Conservation (phyloP, 2,113 vertebrate species). For the Carettochelys insculpta region DNA sequence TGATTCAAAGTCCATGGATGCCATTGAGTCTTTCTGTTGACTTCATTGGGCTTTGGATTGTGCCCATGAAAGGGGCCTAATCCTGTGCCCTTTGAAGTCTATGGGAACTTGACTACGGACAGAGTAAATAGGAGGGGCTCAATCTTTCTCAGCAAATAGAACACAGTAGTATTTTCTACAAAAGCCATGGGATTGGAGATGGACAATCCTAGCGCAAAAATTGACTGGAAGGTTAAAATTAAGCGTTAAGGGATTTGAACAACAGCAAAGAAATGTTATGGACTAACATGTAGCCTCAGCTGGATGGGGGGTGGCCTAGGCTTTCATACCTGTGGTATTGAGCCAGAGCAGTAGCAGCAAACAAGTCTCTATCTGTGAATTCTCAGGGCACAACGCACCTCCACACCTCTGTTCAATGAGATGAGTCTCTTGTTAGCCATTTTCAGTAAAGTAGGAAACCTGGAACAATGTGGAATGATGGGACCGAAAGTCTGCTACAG, state of each 20-base stretch:
- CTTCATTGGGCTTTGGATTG: not conserved
- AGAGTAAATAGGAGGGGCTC: not conserved
- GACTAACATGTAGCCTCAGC: not conserved
- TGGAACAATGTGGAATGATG: not conserved
- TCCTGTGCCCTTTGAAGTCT: not conserved
- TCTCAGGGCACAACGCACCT: not conserved
- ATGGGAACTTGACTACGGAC: fast-evolving
- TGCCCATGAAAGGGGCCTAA: not conserved
- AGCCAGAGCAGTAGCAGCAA: not conserved
- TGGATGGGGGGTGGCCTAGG: not conserved
- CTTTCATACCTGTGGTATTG: not conserved
- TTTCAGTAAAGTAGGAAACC: not conserved
- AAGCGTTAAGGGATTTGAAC: not conserved
- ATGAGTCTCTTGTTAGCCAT: not conserved
- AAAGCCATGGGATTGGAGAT: not conserved
- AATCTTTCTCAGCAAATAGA: not conserved
- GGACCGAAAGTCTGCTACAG: not conserved
- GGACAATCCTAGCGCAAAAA: fast-evolving
- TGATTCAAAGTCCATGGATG: not conserved
- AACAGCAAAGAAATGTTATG: not conserved
- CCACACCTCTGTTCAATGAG: not conserved
- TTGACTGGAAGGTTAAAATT: not conserved
- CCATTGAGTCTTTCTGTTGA: not conserved
- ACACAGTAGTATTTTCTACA: not conserved
- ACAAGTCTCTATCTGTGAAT: not conserved